Percentiles rank a stretch among this genome's conserved stretches.
Evolutionary conservation across 2,113 vertebrate genomes (phyloP).

Genomic region (Boulengeromyrus knoepffleri): DNA sequence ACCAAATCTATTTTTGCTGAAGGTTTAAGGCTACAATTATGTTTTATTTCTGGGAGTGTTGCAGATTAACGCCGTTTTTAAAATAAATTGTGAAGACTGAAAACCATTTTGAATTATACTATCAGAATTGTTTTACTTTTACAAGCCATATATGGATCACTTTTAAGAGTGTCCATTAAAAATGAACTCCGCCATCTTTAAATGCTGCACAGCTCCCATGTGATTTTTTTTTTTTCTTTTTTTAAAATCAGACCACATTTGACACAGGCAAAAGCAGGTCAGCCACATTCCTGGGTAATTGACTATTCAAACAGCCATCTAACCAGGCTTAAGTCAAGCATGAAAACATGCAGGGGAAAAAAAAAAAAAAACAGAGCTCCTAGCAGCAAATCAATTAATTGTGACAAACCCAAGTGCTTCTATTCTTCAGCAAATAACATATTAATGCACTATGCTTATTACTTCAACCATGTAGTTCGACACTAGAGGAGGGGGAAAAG

Average conservation of each 20-base stretch:
- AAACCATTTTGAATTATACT: not conserved
- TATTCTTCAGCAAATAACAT: not conserved
- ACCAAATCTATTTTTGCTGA: not conserved
- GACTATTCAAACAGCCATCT: conserved; percentile 29
- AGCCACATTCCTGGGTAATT: conserved; percentile 35
- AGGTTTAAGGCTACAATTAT: not conserved
- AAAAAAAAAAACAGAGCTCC: not conserved
- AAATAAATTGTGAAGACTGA: not conserved
- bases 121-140: not conserved
- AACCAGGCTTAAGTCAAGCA: conserved; percentile 15
- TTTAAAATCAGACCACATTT: conserved; percentile 13
- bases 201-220: not conserved
- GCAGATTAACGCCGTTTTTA: not conserved
- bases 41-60: not conserved
- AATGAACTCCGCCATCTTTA: not conserved
- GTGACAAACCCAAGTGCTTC: not conserved
- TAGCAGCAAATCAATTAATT: conserved; percentile 18
- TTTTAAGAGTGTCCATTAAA: not conserved
- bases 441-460: not conserved
- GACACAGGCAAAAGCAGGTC: conserved; percentile 32
- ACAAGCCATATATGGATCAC: not conserved
- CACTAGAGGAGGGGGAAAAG: not conserved
- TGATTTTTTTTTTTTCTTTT: not conserved
- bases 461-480: not conserved
- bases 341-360: conserved; percentile 13